Base-by-base conservation (phyloP, 2,888 invertebrate species). In the Melieria crassipennis region DNA sequence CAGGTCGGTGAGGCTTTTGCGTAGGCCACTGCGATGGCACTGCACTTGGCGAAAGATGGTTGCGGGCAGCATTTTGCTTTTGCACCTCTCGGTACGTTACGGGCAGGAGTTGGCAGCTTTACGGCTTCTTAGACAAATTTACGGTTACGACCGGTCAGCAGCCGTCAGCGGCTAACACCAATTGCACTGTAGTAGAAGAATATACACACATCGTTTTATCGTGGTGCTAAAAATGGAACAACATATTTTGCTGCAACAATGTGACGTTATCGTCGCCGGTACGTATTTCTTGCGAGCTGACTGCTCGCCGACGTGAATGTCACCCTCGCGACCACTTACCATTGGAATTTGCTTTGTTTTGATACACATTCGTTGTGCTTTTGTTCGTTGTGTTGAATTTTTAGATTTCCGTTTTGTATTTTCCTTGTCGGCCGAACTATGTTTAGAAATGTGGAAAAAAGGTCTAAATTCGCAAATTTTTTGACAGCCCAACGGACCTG, bases 31-130 rank as follows among this genome's bases (percentile, higher is more conserved):
- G 11, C 77, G 78, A 10, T 79, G 83, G 1, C 82, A 80, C 64
- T 82, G 77, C 73, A 83, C 78, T 78, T 85, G 85, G 1, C 86
- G 83, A 72, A 84, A 84, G 60, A 85, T 77, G 7, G 86, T 84
- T 70, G 84, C 80, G 57, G 86, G 86, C 65, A 85, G 74, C 85
- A 85, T 86, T 58, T 70, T 77, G 9, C 10, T 5, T 16, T 45
- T 13, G 16, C 4, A 43, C 11, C 16, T 56, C 16, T 46, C 5
- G 46, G 11, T 10, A 11, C 47, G 47, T 16, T 65, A n/a, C 56
- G 13, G 6, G 0, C 47, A 30, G 55, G 16, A 47, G 4, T 5
- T 5, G 6, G 9, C 11, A 9, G 3, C 5, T 11, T 11, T 13
- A 16, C 13, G 9, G 48, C 13, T 43, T 9, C 10, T n/a, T 11